Percentiles rank a stretch among this genome's conserved stretches.
Evolutionary conservation across 2,888 invertebrate species (phyloP).

Genomic region (Andrena flavipes): DNA sequence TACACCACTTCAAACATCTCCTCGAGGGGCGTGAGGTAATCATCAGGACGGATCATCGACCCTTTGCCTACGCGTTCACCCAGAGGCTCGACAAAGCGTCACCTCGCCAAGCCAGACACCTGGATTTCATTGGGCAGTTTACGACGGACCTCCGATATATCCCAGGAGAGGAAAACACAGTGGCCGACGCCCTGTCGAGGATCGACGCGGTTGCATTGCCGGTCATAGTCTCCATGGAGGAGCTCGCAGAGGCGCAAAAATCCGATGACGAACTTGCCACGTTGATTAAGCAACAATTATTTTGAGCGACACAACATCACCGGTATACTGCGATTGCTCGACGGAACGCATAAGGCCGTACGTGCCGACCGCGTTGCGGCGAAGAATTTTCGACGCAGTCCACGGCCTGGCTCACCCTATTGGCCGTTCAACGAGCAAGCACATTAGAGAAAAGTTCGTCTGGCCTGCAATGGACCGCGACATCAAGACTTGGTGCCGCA

Average conservation of each 20-base stretch:
- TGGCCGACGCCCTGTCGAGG: neutral
- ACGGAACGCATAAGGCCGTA: constrained; percentile 3
- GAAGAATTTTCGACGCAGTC: neutral
- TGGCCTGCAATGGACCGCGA: constrained; percentile 9
- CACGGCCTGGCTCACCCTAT: neutral
- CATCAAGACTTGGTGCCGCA: neutral
- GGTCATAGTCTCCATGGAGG: neutral
- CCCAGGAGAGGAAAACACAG: neutral
- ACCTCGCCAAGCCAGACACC: neutral
- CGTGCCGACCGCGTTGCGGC: neutral
- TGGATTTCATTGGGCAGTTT: neutral
- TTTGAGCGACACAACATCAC: neutral
- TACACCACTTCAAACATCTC: neutral
- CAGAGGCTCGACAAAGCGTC: neutral
- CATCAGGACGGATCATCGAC: neutral
- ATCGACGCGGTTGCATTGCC: neutral
- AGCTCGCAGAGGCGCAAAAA: neutral
- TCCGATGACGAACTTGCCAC: neutral
- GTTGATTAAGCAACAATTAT: neutral
- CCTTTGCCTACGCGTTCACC: neutral
- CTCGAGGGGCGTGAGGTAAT: neutral
- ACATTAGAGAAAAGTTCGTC: neutral
- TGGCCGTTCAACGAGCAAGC: neutral
- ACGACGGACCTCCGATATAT: neutral
- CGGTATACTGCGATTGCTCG: neutral